phyloP scores from a whole-genome alignment of 2,888 invertebrate genomes.

The Aethes cnicana region DNA sequence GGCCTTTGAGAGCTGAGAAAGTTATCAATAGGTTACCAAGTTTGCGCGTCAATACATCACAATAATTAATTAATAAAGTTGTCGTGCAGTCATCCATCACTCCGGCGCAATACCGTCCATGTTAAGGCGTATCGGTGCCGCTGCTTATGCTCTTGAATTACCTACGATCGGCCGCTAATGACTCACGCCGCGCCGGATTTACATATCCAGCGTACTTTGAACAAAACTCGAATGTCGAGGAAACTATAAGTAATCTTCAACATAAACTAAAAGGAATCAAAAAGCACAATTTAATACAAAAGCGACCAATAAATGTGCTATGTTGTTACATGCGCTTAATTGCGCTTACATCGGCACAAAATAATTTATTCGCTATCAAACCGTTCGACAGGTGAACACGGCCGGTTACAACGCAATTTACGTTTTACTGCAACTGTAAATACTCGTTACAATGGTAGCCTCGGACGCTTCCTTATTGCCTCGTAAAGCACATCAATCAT shows the following conservation, averaged over 20 bases:
- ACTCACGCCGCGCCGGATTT: slow-evolving; percentile 61
- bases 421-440: slow-evolving; percentile 10
- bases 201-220: slow-evolving; percentile 40
- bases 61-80: slow-evolving; percentile 10
- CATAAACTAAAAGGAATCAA: slow-evolving; percentile 17
- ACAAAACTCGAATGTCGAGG: slow-evolving; percentile 19
- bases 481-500: slow-evolving; percentile 45
- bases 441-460: slow-evolving; percentile 7
- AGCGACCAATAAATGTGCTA: slow-evolving; percentile 47
- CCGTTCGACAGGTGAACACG: slow-evolving; percentile 18
- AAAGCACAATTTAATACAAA: slow-evolving; percentile 49
- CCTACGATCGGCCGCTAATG: slow-evolving; percentile 53
- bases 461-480: slow-evolving; percentile 33
- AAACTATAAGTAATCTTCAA: slow-evolving; percentile 18
- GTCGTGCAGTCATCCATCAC: slow-evolving; percentile 20
- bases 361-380: slow-evolving; percentile 26
- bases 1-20: too few species aligned
- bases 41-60: too few species aligned
- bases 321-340: slow-evolving; percentile 38
- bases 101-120: slow-evolving; percentile 24
- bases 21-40: too few species aligned
- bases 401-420: slow-evolving; percentile 8
- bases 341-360: slow-evolving; percentile 29
- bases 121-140: slow-evolving; percentile 36
- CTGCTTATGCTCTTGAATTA: slow-evolving; percentile 42